A percentile compares a stretch with the other conserved stretches of the same genome.
Evolutionary conservation across 2,888 invertebrate genomes (phyloP).

Genomic region (Caenorhabditis sulstoni): DNA sequence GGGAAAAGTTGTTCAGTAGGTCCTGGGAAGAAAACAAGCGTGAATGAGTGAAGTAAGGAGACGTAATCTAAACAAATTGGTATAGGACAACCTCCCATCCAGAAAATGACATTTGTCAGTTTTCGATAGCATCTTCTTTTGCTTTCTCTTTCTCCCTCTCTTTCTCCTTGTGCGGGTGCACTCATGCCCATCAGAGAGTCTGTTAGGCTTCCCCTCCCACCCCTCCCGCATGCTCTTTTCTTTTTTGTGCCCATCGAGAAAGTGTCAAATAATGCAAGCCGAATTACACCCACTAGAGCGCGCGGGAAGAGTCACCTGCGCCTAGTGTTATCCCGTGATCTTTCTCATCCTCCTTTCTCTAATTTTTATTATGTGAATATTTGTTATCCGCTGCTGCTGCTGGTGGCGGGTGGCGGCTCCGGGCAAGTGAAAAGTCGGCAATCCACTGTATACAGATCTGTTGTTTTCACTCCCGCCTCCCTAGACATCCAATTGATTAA

Average conservation of each 20-base stretch:
- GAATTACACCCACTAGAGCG: constrained; percentile 42
- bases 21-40: constrained; percentile 24
- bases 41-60: constrained; percentile 19
- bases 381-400: constrained; percentile 52
- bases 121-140: constrained; percentile 46
- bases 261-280: constrained; percentile 51
- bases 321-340: constrained; percentile 38
- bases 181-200: neutral
- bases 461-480: neutral
- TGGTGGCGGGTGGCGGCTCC: constrained; percentile 9
- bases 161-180: neutral
- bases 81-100: constrained; percentile 49
- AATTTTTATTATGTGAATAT: constrained; percentile 40
- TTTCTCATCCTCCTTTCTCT: neutral
- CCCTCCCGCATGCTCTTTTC: constrained; percentile 10
- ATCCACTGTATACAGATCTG: constrained; percentile 2
- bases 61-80: constrained; percentile 57
- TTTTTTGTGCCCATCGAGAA: constrained; percentile 16
- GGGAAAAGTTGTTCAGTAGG: neutral
- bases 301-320: constrained; percentile 27
- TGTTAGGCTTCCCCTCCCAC: neutral
- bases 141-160: neutral
- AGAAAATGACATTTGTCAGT: constrained; percentile 58
- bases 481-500: neutral
- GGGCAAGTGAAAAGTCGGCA: constrained; percentile 26